Evolutionary conservation across 2,113 vertebrate genomes (phyloP).

Genomic region (Rafetus swinhoei): DNA sequence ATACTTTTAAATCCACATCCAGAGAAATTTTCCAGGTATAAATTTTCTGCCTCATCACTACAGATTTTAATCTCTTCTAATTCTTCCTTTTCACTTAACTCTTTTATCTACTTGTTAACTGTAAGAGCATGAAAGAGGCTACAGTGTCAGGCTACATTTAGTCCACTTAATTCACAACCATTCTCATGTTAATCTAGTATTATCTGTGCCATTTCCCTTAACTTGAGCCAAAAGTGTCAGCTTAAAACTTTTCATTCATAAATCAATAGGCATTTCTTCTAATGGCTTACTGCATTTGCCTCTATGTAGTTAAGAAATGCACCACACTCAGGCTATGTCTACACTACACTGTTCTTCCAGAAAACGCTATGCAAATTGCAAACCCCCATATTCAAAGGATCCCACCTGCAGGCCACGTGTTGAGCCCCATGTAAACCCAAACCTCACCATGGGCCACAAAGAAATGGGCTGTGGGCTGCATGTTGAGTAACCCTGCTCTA

Average conservation of each 20-base stretch:
- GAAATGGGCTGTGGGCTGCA: too few relatives aligned
- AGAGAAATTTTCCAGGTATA: neutral
- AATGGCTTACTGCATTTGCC: neutral
- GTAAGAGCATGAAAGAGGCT: neutral
- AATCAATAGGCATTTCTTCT: neutral
- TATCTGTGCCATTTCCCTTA: neutral
- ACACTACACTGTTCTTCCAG: too few relatives aligned
- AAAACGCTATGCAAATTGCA: too few relatives aligned
- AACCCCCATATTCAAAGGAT: too few relatives aligned
- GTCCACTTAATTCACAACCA: neutral
- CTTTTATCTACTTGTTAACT: neutral
- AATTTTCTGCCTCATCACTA: neutral
- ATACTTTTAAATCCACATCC: neutral
- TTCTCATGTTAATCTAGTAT: neutral
- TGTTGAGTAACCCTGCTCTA: too few relatives aligned
- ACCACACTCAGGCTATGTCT: neutral
- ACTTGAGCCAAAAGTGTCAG: neutral
- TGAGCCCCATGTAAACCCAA: too few relatives aligned
- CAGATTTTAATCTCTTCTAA: neutral
- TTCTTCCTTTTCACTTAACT: neutral
- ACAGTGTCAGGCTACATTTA: neutral
- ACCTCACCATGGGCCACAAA: too few relatives aligned
- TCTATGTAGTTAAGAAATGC: neutral
- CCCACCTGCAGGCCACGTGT: too few relatives aligned
- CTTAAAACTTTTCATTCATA: neutral